phyloP scores from a whole-genome alignment of 2,113 vertebrate species.

The Lycocorax pyrrhopterus region DNA sequence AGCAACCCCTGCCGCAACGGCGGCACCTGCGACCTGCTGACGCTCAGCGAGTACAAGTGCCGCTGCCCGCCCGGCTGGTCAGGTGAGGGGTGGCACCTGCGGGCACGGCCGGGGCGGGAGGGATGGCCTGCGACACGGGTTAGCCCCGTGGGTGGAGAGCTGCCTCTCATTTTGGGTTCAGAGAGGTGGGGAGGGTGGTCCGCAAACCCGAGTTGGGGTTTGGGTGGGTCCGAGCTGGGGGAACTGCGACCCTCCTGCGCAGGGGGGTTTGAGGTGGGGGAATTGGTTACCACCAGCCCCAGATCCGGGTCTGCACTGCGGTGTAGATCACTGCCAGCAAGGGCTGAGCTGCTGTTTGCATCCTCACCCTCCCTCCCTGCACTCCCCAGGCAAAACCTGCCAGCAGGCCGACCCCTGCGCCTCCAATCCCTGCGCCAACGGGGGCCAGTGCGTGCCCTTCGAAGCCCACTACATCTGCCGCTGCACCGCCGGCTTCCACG shows the following conservation, averaged over 20 bases:
- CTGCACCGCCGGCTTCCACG: constrained; percentile 84
- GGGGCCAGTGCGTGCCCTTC: constrained; percentile 83
- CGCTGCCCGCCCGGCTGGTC: constrained; percentile 91
- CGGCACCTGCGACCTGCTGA: constrained; percentile 85
- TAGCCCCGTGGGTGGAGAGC: rapidly evolving
- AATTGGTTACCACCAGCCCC: neutral
- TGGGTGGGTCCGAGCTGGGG: neutral
- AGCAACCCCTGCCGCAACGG: constrained; percentile 87
- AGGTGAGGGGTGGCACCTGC: constrained; percentile 67
- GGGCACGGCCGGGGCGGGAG: rapidly evolving
- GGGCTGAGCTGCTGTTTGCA: neutral
- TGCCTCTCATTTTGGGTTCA: neutral
- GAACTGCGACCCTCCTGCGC: rapidly evolving
- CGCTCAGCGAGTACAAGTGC: constrained; percentile 80
- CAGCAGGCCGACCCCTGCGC: constrained; percentile 91
- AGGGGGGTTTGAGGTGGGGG: rapidly evolving
- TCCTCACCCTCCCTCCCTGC: neutral
- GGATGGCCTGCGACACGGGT: rapidly evolving
- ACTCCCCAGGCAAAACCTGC: constrained; percentile 83
- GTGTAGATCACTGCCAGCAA: rapidly evolving
- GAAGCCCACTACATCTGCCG: constrained; percentile 83
- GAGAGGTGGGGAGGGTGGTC: neutral
- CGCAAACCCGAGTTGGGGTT: rapidly evolving
- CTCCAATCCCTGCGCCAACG: constrained; percentile 93
- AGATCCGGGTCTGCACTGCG: rapidly evolving